Percentiles rank a stretch among this genome's conserved stretches.
Conservation (phyloP, 1,140 invertebrate genomes). For the Atta cephalotes region DNA sequence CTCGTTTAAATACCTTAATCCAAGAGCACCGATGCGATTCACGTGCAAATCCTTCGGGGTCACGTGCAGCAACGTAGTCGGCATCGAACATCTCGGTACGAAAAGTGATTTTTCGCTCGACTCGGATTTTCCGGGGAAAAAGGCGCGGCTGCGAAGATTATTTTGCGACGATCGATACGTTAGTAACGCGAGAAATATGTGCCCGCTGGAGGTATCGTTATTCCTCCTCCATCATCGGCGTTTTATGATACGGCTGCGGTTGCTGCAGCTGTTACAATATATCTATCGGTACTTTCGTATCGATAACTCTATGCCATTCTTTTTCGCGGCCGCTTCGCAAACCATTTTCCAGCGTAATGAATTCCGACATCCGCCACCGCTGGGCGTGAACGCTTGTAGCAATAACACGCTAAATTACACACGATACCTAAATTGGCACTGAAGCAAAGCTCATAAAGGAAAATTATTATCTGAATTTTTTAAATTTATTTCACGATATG, state of each 20-base stretch:
- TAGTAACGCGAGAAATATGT: conserved; percentile 59
- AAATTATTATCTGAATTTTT: neutral
- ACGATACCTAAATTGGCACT: neutral
- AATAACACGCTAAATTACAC: conserved; percentile 39
- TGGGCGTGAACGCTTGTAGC: neutral
- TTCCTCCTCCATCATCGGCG: conserved; percentile 41
- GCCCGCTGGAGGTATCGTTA: conserved; percentile 48
- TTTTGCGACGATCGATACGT: conserved; percentile 53
- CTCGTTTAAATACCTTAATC: conserved; percentile 72
- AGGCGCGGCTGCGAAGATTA: conserved; percentile 46
- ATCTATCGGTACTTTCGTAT: conserved; percentile 54
- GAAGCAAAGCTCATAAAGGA: neutral
- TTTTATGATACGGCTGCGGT: conserved; percentile 63
- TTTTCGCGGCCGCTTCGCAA: conserved; percentile 25
- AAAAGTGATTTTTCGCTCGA: conserved; percentile 58
- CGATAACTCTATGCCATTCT: conserved; percentile 64
- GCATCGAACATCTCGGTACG: conserved; percentile 9
- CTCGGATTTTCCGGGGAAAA: conserved; percentile 22
- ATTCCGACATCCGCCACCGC: conserved; percentile 11
- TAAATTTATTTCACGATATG: neutral
- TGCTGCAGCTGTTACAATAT: conserved; percentile 66
- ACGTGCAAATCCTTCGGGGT: conserved; percentile 51
- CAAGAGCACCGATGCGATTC: conserved; percentile 62
- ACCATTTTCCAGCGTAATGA: conserved; percentile 46
- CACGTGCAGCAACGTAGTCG: conserved; percentile 19